phyloP scores from a whole-genome alignment of 2,888 invertebrate genomes.

The Cephus pulcher region DNA sequence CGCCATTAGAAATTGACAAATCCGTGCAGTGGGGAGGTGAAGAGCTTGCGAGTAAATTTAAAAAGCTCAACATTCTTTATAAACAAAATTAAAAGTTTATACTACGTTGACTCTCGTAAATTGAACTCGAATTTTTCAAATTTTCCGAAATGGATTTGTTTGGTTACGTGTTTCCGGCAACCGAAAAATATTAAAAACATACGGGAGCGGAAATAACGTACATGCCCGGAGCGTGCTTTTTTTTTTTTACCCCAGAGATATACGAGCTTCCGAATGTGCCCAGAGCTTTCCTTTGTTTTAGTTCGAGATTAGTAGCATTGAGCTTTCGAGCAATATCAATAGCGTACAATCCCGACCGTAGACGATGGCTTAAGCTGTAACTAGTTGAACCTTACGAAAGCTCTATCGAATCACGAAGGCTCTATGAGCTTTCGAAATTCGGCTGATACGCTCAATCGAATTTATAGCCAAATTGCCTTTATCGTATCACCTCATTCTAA shows the following conservation, averaged over 20 bases:
- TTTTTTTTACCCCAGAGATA: neutral
- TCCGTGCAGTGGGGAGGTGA: accelerated
- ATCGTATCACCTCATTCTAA: neutral
- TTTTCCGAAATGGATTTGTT: neutral
- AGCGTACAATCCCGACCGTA: neutral
- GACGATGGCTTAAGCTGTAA: neutral
- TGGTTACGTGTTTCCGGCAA: neutral
- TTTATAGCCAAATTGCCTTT: neutral
- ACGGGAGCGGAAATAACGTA: neutral
- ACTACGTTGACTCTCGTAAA: neutral
- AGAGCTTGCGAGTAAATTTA: neutral
- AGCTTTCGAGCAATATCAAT: neutral
- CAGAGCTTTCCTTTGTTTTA: neutral
- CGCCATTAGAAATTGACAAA: neutral
- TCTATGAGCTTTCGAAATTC: neutral
- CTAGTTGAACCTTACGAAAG: neutral
- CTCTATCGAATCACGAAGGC: neutral
- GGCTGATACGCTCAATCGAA: neutral
- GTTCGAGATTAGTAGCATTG: neutral
- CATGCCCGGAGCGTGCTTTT: neutral
- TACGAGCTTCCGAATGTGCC: neutral
- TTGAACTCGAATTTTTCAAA: neutral
- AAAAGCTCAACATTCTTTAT: neutral
- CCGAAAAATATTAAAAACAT: neutral
- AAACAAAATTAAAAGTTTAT: neutral